A percentile compares a stretch with the other conserved stretches of the same genome.
Evolutionary conservation across 2,113 vertebrate genomes (phyloP).

Genomic region (Chaetura pelagica): DNA sequence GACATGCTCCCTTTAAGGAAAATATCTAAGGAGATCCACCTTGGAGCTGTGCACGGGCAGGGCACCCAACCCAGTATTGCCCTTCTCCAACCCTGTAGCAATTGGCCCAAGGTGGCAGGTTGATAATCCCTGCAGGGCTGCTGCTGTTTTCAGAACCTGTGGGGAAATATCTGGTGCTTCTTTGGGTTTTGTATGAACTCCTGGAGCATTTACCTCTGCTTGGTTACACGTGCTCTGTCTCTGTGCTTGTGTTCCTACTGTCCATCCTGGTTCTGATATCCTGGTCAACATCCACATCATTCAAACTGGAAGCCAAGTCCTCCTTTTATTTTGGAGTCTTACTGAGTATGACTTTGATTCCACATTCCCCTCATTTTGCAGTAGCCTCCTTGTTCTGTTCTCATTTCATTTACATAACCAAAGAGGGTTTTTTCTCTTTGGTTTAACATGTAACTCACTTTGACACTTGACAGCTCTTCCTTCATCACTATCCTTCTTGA

Average conservation of each 20-base stretch:
- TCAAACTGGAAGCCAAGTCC: not conserved
- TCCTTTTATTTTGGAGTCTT: not conserved
- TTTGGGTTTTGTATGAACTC: not conserved
- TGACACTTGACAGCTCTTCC: slow-evolving; percentile 20
- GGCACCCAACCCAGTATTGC: not conserved
- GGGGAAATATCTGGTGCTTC: not conserved
- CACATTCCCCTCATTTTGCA: not conserved
- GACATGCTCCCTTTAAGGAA: not conserved
- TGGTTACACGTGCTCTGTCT: not conserved
- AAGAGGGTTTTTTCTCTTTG: not conserved
- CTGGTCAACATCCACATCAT: not conserved
- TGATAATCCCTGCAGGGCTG: not conserved
- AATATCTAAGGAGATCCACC: not conserved
- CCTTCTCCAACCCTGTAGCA: not conserved
- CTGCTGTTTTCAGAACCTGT: not conserved
- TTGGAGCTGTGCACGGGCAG: too few relatives aligned
- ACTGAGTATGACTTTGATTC: not conserved
- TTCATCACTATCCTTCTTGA: not conserved
- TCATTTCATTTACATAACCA: not conserved
- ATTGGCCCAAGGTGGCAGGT: too few relatives aligned
- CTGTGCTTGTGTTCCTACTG: not conserved
- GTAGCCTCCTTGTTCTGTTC: not conserved
- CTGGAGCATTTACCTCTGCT: not conserved
- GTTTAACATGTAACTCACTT: not conserved
- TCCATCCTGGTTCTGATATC: not conserved